A percentile compares a stretch with the other conserved stretches of the same genome.
phyloP scores from a whole-genome alignment of 64 coral and sea anemone genomes.

The Pocillopora verrucosa region DNA sequence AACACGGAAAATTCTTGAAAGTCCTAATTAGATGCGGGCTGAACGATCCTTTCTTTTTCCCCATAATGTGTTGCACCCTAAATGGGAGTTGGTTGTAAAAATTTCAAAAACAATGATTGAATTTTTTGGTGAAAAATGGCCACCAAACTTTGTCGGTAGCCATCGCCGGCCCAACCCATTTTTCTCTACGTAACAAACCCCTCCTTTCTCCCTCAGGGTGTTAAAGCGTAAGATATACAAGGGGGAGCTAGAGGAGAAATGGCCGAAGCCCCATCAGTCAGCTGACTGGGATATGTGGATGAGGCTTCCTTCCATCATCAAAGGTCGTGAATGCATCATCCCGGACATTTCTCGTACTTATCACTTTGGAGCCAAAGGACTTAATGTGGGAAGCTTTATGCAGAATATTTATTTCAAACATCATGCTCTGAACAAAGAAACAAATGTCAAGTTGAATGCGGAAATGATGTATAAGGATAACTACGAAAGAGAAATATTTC shows the following conservation, averaged over 20 bases:
- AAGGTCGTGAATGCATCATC: slow-evolving; percentile 86
- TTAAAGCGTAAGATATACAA: slow-evolving; percentile 84
- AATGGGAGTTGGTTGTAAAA: too few relatives aligned
- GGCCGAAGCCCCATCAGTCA: slow-evolving; percentile 82
- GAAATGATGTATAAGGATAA: slow-evolving; percentile 74
- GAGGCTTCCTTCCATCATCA: slow-evolving; percentile 66
- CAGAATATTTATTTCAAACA: slow-evolving; percentile 85
- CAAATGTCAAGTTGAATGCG: slow-evolving; percentile 66
- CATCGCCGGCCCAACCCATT: not conserved
- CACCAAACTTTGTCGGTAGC: too few relatives aligned
- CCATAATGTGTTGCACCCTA: too few relatives aligned
- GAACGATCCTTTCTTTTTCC: too few relatives aligned
- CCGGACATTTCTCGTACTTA: slow-evolving; percentile 95
- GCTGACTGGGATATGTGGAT: slow-evolving; percentile 99
- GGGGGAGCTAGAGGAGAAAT: slow-evolving; percentile 81
- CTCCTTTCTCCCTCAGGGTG: slow-evolving; percentile 47
- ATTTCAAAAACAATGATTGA: too few relatives aligned
- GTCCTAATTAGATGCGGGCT: too few relatives aligned
- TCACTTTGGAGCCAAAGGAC: slow-evolving; percentile 91
- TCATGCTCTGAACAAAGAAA: slow-evolving; percentile 68
- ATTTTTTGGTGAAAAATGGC: too few relatives aligned
- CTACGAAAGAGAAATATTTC: slow-evolving; percentile 83
- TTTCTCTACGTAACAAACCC: not conserved
- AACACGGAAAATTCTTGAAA: too few relatives aligned
- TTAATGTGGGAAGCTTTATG: slow-evolving; percentile 80